Base-by-base conservation (phyloP, 2,888 invertebrate species). In the Patella pellucida region DNA sequence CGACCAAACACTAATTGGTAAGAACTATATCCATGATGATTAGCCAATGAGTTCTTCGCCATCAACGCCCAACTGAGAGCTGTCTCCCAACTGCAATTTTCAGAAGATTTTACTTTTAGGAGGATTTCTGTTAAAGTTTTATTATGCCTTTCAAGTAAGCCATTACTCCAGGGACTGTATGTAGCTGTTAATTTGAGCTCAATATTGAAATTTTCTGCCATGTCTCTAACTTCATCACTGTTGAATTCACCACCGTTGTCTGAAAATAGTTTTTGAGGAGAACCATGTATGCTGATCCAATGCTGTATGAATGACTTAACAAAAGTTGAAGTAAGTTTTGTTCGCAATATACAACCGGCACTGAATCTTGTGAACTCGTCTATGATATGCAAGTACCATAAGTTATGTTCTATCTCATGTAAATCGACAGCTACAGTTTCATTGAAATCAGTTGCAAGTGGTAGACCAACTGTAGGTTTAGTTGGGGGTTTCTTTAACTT, bases 171-270 rank as follows among this genome's bases (percentile, higher is more conserved):
- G 54, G 75, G 75, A 62, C 54, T 71, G 23, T 74, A 70, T 31
- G 56, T 70, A 54, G 75, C 31, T 31, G 75, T 74, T 16, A 67
- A 41, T 72, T 52, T 72, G 9, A 72, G 15, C 50, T 72, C 72
- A 16, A 76, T 78, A 51, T 78, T 78, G 23, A 78, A 78, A 62
- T 78, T 76, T 70, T 76, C 76, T 52, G 70, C 69, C 74, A 78
- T 78, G 41, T 78, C 78, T 51, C 72, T 50, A 23, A 78, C 73
- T 56, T 73, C 75, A 52, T 68, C 68, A 52, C 62, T 73, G 41
- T 76, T 74, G 67, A 78, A 78, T 62, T 78, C 27, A 3, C 27
- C 27, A 27, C 27, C 27, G 3, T 27, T 27, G 27, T 27, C 27
- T 3, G 27, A 27, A 27, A 68, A 76, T 7, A 76, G 72, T 54